Evolutionary conservation across 2,797 vertebrate genomes (phyloP).

Genomic region (Chelon labrosus): DNA sequence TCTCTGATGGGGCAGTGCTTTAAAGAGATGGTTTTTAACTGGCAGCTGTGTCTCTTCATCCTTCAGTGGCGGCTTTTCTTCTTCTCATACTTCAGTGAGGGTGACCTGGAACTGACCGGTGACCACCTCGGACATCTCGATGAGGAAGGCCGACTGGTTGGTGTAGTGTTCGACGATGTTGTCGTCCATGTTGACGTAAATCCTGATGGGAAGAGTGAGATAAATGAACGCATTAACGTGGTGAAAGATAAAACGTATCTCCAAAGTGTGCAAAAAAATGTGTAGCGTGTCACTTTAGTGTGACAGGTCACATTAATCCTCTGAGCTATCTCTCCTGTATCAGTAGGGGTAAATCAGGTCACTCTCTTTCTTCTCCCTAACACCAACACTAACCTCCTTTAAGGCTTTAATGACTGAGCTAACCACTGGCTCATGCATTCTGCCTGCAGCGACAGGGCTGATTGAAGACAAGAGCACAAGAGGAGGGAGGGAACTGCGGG

Average conservation of each 20-base stretch:
- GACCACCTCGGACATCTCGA: constrained; percentile 89
- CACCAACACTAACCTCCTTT: constrained; percentile 47
- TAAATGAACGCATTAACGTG: neutral
- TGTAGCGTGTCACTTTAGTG: neutral
- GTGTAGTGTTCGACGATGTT: constrained; percentile 98
- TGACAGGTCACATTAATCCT: neutral
- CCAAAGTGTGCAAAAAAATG: too few species aligned
- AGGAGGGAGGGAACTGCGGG: constrained; percentile 63
- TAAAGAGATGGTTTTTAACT: constrained; percentile 36
- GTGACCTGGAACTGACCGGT: constrained; percentile 91
- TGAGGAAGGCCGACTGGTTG: constrained; percentile 96
- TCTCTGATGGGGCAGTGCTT: constrained; percentile 74
- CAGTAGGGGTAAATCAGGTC: constrained; percentile 57
- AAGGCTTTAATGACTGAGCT: constrained; percentile 64
- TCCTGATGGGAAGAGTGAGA: constrained; percentile 78
- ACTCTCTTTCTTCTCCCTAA: constrained; percentile 27
- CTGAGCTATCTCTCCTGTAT: constrained; percentile 30
- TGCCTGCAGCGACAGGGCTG: constrained; percentile 74
- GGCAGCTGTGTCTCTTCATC: constrained; percentile 48
- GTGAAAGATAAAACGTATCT: neutral
- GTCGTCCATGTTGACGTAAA: constrained; percentile 98
- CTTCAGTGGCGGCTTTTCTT: constrained; percentile 25
- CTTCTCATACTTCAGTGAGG: constrained; percentile 92
- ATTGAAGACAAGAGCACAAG: constrained; percentile 72
- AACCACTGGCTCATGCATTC: constrained; percentile 54